Conservation (phyloP, 2,888 invertebrate genomes). For the Plemyria rubiginata region DNA sequence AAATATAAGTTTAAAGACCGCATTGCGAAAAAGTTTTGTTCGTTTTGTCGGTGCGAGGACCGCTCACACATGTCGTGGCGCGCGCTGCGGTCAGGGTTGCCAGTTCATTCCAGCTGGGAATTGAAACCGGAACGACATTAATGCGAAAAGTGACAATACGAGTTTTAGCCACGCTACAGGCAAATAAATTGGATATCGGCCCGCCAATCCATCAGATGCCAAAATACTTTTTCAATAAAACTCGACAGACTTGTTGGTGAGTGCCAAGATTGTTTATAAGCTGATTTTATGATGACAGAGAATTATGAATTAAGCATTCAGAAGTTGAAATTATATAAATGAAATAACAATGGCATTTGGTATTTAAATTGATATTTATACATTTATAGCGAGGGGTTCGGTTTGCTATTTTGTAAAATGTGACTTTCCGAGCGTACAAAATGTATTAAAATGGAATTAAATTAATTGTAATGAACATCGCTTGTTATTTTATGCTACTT, state of each 20-base stretch:
- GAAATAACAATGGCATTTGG: no score
- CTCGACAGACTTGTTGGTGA: not conserved
- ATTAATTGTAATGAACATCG: no score
- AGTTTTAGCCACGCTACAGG: constrained; percentile 41
- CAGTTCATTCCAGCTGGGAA: constrained; percentile 42
- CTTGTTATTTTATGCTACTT: no score
- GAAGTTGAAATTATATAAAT: no score
- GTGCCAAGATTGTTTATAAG: not conserved
- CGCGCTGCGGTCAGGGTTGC: constrained; percentile 43
- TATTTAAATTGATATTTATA: no score
- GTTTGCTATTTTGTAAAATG: no score
- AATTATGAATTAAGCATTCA: no score
- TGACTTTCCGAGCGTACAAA: no score
- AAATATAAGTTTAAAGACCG: constrained; percentile 73
- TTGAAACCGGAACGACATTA: constrained; percentile 44
- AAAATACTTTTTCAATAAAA: constrained; percentile 37
- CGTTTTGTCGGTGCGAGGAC: constrained; percentile 60
- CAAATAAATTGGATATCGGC: constrained; percentile 44
- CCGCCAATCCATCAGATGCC: constrained; percentile 34
- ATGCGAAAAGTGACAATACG: constrained; percentile 44
- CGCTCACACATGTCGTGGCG: constrained; percentile 74
- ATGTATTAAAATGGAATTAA: no score
- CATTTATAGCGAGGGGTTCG: no score
- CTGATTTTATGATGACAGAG: no score
- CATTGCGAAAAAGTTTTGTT: constrained; percentile 78